A percentile compares a stretch with the other conserved stretches of the same genome.
Evolutionary conservation across 1,140 invertebrate genomes (phyloP).

Genomic region (Lutraria rhynchaena): DNA sequence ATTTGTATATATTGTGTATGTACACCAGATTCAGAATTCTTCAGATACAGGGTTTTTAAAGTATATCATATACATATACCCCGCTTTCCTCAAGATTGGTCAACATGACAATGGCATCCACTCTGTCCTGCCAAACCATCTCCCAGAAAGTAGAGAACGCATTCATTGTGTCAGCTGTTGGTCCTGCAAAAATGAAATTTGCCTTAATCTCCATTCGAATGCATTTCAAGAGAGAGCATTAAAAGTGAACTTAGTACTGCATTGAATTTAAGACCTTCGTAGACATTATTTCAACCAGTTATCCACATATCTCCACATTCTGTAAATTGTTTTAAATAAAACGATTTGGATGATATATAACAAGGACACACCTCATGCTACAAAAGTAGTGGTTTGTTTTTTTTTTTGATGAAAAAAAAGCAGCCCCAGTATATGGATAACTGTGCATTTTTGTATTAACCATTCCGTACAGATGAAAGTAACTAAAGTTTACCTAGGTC

Average conservation of each 20-base stretch:
- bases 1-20: neutral
- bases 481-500: neutral
- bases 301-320: neutral
- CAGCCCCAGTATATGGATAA: neutral
- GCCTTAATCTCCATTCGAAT: no score
- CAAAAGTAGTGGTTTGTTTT: neutral
- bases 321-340: neutral
- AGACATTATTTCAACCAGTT: neutral
- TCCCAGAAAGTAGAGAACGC: neutral
- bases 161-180: neutral
- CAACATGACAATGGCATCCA: constrained; percentile 1
- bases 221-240: no score
- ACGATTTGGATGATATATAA: neutral
- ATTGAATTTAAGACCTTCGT: neutral
- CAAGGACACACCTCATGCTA: neutral
- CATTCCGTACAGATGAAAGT: neutral
- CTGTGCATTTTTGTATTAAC: neutral
- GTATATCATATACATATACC: no score
- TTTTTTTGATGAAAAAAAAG: neutral
- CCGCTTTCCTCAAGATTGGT: neutral
- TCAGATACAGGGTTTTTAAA: no score
- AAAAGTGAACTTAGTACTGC: no score
- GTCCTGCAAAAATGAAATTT: neutral
- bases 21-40: neutral
- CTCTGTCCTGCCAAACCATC: constrained; percentile 14